Evolutionary conservation across 1,140 invertebrate species (phyloP).

Genomic region (Spodoptera litura): DNA sequence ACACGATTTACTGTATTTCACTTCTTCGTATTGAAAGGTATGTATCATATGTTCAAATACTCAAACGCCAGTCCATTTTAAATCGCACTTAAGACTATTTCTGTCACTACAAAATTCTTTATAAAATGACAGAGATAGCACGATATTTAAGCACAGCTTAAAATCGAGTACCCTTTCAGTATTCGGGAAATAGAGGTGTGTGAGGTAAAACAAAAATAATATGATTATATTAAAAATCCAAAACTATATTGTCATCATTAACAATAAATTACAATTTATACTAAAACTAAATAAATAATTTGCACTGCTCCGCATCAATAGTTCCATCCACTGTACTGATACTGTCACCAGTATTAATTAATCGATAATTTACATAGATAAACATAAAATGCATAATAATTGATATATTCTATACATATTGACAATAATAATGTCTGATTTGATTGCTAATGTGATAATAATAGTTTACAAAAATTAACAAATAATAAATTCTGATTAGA

Average conservation of each 20-base stretch:
- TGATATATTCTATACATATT: neutral
- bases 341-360: neutral
- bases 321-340: conserved; percentile 4
- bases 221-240: conserved; percentile 57
- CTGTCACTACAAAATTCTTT: no score
- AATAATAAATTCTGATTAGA: conserved; percentile 48
- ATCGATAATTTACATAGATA: neutral
- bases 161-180: no score
- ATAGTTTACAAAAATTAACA: conserved; percentile 44
- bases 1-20: neutral
- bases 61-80: no score
- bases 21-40: neutral
- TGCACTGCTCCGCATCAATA: conserved; percentile 56
- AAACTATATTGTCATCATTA: conserved; percentile 71
- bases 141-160: no score
- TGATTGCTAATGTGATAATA: conserved; percentile 42
- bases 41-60: neutral
- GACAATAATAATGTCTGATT: conserved; percentile 18
- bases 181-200: neutral
- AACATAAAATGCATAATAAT: neutral
- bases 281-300: conserved; percentile 59
- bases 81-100: no score
- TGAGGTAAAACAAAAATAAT: neutral
- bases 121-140: no score
- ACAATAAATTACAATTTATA: conserved; percentile 71